Base-by-base conservation (phyloP, 2,888 invertebrate genomes). In the Pollenia amentaria region DNA sequence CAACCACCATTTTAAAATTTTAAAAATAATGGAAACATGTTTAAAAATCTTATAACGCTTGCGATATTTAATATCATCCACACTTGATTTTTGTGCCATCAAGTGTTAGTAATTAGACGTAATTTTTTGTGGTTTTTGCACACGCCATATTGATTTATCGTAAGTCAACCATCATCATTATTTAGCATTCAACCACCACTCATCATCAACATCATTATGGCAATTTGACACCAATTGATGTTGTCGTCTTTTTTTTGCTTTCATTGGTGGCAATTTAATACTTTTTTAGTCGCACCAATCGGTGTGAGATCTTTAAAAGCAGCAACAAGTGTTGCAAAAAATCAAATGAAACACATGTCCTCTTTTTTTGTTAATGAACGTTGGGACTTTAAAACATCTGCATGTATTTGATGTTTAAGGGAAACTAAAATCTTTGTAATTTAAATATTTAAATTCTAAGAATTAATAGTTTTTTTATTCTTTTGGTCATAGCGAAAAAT, bases 91-190 rank as follows among this genome's bases (percentile, higher is more conserved):
- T 84, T 69, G 46, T 44, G 78, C 62, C 62, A 67, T 80, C 80
- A 87, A 81, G 84, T 84, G 80, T 87, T 84, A 84, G 84, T 81
- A 80, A 79, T 86, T 86, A 72, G 53, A 82, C 44, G 18, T 46
- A 57, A 65, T 70, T 85, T 81, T 65, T 73, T 78, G 64, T 48
- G 69, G 76, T 65, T 83, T 79, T 73, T 86, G 83, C 86, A 86
- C 86, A 86, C 86, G 86, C 86, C 86, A 86, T 75, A 79, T 84
- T 84, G 78, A 79, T 73, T 78, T 57, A 78, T 65, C 75, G 42
- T 53, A 77, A 79, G 65, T 21, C 78, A 55, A 75, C 69, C 86
- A 83, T 70, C 48, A 64, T 69, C 48, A 64, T 69, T 62, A 40
- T 57, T 51, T 48, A 46, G 55, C 42, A 62, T 42, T 44, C 70